Evolutionary conservation across 1,140 invertebrate species (phyloP).

Genomic region (Microplitis mediator): DNA sequence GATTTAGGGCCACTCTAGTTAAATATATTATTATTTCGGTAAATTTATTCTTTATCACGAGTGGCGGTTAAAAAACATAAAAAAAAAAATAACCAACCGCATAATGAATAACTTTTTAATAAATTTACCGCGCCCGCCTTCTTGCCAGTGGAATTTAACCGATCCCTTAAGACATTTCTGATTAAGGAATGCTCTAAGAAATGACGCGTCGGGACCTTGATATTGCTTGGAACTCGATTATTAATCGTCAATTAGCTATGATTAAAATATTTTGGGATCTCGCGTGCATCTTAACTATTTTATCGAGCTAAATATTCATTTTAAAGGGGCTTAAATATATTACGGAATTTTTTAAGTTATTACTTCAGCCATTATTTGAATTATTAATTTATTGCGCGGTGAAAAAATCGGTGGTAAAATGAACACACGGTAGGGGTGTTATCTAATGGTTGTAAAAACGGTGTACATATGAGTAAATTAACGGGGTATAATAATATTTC

Average conservation of each 20-base stretch:
- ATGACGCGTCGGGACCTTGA: background rate
- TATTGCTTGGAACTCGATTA: slow-evolving; percentile 59
- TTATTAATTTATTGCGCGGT: too few relatives aligned
- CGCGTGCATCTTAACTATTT: slow-evolving; percentile 60
- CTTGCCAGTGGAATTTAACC: background rate
- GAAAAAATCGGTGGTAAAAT: too few relatives aligned
- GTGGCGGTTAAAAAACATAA: background rate
- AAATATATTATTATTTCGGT: background rate
- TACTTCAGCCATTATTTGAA: background rate
- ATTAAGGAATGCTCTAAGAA: too few relatives aligned
- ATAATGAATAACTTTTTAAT: background rate
- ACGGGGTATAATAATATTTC: too few relatives aligned
- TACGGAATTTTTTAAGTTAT: background rate
- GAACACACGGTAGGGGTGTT: too few relatives aligned
- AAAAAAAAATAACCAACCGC: too few relatives aligned
- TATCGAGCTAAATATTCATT: slow-evolving; percentile 47
- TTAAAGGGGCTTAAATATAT: background rate
- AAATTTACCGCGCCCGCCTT: background rate
- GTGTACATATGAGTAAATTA: too few relatives aligned
- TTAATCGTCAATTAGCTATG: slow-evolving; percentile 63
- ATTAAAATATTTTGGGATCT: slow-evolving; percentile 64
- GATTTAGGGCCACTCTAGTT: slow-evolving; percentile 43
- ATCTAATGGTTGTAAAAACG: too few relatives aligned
- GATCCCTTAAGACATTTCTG: too few relatives aligned
- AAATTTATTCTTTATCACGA: background rate